Base-by-base conservation (phyloP, 2,797 vertebrate genomes). In the Menidia menidia region DNA sequence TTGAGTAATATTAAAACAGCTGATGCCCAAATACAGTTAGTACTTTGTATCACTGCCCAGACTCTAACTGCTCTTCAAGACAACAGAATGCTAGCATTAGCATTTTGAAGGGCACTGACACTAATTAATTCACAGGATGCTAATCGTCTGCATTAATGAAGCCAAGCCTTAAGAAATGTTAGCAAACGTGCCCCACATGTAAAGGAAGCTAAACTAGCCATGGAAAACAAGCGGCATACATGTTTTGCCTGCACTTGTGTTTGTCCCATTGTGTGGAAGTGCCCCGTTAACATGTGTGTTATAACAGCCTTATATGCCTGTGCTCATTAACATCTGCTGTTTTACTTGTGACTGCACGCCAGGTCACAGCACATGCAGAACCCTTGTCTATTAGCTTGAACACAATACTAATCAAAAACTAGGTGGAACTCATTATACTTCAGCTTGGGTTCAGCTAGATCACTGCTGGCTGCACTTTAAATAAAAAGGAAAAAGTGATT, bases 61-160 rank as follows among this genome's bases (percentile, higher is more conserved):
- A 76, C 84, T 80, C 80, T 86, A 77, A 82, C 79, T 84, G 86
- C 76, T 78, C 78, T 82, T 85, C 75, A 88, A 89, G 76, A 91
- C 89, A 92, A 90, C 88, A 90, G 87, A 92, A 90, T 88, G 90
- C 90, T 91, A 91, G 87, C 91, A 92, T 93, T 93, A 92, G 91
- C 91, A 93, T 93, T 94, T 92, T 94, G 92, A 94, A 93, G 92
- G 92, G 90, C 91, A 93, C 86, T 92, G 91, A 92, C 92, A 91
- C 89, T 93, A 93, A 94, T 94, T 90, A 92, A 93, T 93, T 93
- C 91, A 87, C 90, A 85, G 86, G 90, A 92, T 92, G 89, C 92
- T 92, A 93, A 94, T 93, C 88, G 80, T 91, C 88, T 90, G 90
- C 89, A 92, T 93, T 93, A 94, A 93, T 93, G 92, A 93, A 91